These are phyloP conservation scores for Orchestia grillus DNA, from an alignment of 1,140 invertebrate species.

Conservation along the genomic window DNA sequence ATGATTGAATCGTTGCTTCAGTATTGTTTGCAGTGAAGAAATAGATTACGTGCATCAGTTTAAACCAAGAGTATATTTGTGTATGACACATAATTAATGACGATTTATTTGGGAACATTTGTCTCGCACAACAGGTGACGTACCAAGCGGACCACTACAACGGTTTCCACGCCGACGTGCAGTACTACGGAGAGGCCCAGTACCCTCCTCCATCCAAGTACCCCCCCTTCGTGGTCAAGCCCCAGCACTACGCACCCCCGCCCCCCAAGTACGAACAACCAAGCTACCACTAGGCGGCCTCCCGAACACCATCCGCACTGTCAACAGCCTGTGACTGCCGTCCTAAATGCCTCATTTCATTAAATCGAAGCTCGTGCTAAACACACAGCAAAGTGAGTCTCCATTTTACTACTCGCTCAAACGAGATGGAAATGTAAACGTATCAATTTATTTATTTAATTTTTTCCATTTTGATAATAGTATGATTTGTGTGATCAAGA, in stretches of 20 bases:
- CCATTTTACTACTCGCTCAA: background rate
- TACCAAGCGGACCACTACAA: conserved; percentile 69
- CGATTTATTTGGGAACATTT: background rate
- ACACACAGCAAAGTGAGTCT: background rate
- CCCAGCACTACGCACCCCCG: conserved; percentile 57
- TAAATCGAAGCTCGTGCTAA: background rate
- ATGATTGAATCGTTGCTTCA: background rate
- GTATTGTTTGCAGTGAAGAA: background rate
- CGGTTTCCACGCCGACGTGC: conserved; percentile 69
- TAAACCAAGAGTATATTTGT: background rate
- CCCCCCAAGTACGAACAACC: conserved; percentile 10
- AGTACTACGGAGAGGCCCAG: conserved; percentile 69
- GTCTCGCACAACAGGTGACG: conserved; percentile 64
- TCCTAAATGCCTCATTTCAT: background rate
- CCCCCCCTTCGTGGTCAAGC: conserved; percentile 66
- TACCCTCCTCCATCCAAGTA: conserved; percentile 61
- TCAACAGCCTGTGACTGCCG: background rate
- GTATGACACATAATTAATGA: background rate
- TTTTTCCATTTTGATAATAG: background rate
- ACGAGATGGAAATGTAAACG: background rate
- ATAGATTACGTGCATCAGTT: background rate
- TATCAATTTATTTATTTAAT: background rate
- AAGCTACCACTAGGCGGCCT: background rate
- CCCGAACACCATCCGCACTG: background rate
- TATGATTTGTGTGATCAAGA: background rate